Base-by-base conservation (phyloP, 2,888 invertebrate species). In the Drosophila cognata region DNA sequence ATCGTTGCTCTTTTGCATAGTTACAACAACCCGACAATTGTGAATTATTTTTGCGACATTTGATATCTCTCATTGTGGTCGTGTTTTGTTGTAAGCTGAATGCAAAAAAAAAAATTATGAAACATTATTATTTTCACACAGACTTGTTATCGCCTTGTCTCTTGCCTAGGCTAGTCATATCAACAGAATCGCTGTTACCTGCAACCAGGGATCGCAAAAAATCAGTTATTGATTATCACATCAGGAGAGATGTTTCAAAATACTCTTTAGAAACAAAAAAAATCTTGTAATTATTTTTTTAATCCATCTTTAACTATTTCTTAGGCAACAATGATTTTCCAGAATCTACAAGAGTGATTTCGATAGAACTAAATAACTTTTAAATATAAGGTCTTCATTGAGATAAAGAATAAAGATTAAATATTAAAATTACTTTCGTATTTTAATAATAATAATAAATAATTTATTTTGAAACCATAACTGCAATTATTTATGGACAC, bases 11-110 rank as follows among this genome's bases (percentile, higher is more conserved):
- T 81, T 77, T 76, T 70, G 76, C 73, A 74, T 84, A 71, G 78
- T 68, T 73, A 72, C 70, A 76, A 70, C 71, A 71, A 80, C 66
- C 65, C 73, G 70, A 79, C 86, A 85, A 90, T 82, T 82, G 84
- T 74, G 72, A 84, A 81, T 87, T 79, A 75, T 79, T 88, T 74
- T 74, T 70, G 53, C 74, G 89, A 72, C 60, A 89, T 85, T 77
- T 76, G 91, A 89, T 91, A 88, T 81, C 64, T 56, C 74, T 71
- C 58, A 68, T 87, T 89, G 91, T 78, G 89, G 89, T 89, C 69
- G 69, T 64, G 68, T 72, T 78, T 63, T 63, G 71, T 68, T 76
- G 74, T 74, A 75, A 53, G 16, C 10, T 31, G 57, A 66, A 75
- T 61, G 21, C 60, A 62, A 53, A 71, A 71, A 56, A 64, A 59